Conservation (phyloP, 2,113 vertebrate genomes). For the Brachyhypopomus gauderio region DNA sequence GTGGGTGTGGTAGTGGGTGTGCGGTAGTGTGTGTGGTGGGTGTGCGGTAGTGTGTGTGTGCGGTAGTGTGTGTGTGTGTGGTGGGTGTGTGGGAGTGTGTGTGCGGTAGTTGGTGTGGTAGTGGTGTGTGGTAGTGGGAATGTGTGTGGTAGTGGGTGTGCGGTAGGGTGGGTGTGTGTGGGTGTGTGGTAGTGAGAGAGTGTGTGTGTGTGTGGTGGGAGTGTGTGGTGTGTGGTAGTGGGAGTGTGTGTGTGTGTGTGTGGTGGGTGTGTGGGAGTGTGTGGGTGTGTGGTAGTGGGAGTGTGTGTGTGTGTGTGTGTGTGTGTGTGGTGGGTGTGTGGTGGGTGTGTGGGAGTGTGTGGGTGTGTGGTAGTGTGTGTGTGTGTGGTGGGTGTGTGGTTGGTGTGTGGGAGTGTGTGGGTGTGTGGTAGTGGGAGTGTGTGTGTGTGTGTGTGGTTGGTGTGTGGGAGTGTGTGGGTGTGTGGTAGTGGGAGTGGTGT, state of each 20-base stretch:
- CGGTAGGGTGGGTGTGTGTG: constrained; percentile 24
- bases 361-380: constrained; percentile 5
- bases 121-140: not conserved
- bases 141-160: no score
- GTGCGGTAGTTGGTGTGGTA: no score
- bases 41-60: no score
- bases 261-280: constrained; percentile 6
- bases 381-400: not conserved
- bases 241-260: no score
- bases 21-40: not conserved
- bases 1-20: not conserved
- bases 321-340: not conserved
- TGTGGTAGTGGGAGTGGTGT: not conserved
- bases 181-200: not conserved
- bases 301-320: constrained; percentile 6
- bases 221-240: no score
- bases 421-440: no score
- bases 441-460: not conserved
- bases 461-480: constrained; percentile 22
- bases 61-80: no score
- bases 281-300: constrained; percentile 1
- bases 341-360: constrained; percentile 21
- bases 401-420: not conserved
- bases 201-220: constrained; percentile 7
- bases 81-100: constrained; percentile 16